Base-by-base conservation (phyloP, 2,888 invertebrate species). In the Prionchulus punctatus region DNA sequence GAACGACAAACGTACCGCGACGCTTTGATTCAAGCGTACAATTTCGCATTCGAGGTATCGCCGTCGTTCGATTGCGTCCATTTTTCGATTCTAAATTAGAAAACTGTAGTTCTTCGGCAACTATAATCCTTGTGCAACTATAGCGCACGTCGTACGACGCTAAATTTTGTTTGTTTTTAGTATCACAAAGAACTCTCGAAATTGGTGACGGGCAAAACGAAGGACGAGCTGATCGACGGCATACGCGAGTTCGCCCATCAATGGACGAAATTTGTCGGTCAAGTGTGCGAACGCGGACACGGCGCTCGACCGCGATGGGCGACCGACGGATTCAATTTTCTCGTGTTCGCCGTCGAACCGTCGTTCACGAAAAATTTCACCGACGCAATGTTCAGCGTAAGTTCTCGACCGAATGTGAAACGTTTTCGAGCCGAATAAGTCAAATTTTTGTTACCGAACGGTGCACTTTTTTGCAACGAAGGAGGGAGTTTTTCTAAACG, bases 251-350 rank as follows among this genome's bases (percentile, higher is more conserved):
- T 85, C 64, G 79, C 84, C 2, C 73, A 77, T 42, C 80, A 85
- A 69, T 91, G 91, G 91, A 89, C 90, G 85, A 78, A 79, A 57
- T 91, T 90, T 71, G 88, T 87, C 1, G 79, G 81, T 61, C 81
- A 83, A 66, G 79, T 85, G 21, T 91, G 88, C 70, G 54, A 26
- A 30, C 18, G 25, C 12, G 59, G 56, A 1, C 59, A 54, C 53
- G 45, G 54, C 12, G 2, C 27, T n/a, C 1, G 54, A 12, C 58
- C 60, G 58, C 70, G 72, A 54, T 73, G 73, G 73, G 72, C 72
- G 0, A 66, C 64, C 55, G 71, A 68, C 57, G 72, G 73, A 1
- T 60, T 73, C 25, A 70, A 73, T 48, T 73, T 72, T 59, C 63
- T 73, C 23, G 66, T 64, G 30, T 63, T 68, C 2, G 70, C 67